A percentile compares a stretch with the other conserved stretches of the same genome.
phyloP scores from a whole-genome alignment of 2,113 vertebrate species.

The Heterochromis multidens region DNA sequence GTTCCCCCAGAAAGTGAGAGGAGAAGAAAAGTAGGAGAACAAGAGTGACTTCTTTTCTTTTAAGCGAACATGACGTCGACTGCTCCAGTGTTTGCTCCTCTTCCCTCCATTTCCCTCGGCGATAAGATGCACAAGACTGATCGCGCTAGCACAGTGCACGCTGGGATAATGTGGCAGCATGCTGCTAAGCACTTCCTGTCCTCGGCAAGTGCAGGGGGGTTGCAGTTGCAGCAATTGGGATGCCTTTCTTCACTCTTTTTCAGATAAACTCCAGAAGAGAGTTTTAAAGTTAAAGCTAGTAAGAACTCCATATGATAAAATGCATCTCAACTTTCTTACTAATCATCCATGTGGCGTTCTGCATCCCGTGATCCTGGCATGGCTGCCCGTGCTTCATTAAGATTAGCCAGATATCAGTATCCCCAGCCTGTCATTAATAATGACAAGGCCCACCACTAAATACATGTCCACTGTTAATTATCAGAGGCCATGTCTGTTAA shows the following conservation, averaged over 20 bases:
- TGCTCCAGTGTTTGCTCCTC: background rate
- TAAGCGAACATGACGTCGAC: background rate
- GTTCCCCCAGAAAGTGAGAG: conserved; percentile 14
- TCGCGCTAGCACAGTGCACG: conserved; percentile 32
- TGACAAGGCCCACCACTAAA: conserved; percentile 84
- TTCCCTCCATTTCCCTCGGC: conserved; percentile 45
- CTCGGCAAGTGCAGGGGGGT: background rate
- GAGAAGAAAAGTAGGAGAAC: background rate
- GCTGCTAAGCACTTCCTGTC: conserved; percentile 59
- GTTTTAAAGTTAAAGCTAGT: background rate
- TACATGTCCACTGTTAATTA: conserved; percentile 89
- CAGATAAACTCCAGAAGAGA: background rate
- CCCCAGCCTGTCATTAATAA: conserved; percentile 83
- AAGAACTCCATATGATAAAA: background rate
- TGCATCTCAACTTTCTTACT: background rate
- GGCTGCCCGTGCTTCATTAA: conserved; percentile 70
- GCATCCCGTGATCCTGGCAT: background rate
- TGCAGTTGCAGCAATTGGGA: background rate
- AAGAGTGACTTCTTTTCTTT: background rate
- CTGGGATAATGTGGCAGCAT: conserved; percentile 58
- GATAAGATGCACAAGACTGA: conserved; percentile 55
- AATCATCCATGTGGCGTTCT: background rate
- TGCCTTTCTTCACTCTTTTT: background rate
- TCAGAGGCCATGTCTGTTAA: conserved; percentile 87
- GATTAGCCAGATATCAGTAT: conserved; percentile 72